Percentiles rank a stretch among this genome's conserved stretches.
phyloP scores from a whole-genome alignment of 1,140 invertebrate genomes.

The Drosophila serrata region DNA sequence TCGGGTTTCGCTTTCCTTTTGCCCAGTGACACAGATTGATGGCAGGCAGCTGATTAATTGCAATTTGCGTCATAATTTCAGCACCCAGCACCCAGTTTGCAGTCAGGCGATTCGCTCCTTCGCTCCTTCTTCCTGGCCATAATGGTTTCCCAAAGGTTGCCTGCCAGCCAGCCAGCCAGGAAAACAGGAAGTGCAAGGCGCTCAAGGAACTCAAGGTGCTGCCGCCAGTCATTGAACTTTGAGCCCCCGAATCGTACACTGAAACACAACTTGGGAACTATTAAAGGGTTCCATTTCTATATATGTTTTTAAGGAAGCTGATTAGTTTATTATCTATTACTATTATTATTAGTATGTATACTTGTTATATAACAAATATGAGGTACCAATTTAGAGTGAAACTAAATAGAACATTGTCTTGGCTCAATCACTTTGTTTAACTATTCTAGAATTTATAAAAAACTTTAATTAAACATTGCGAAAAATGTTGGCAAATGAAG shows the following conservation, averaged over 20 bases:
- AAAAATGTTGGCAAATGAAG: neutral
- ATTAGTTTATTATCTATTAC: too few species aligned
- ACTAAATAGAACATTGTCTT: neutral
- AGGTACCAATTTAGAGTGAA: too few species aligned
- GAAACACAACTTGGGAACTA: too few species aligned
- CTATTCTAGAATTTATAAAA: neutral
- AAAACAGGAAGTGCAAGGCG: conserved; percentile 67
- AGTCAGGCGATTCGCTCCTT: neutral
- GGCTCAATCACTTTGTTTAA: neutral
- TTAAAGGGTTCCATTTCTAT: too few species aligned
- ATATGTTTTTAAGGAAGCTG: too few species aligned
- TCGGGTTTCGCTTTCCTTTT: conserved; percentile 77
- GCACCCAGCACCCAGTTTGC: conserved; percentile 15
- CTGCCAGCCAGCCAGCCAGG: conserved; percentile 1
- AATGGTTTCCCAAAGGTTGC: conserved; percentile 56
- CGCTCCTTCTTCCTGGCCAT: conserved; percentile 18
- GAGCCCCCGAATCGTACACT: neutral
- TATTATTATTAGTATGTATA: too few species aligned
- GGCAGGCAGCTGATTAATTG: conserved; percentile 48
- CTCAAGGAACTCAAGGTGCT: conserved; percentile 57
- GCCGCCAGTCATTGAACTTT: conserved; percentile 62
- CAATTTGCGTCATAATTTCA: conserved; percentile 51
- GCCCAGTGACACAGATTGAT: conserved; percentile 78
- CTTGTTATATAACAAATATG: too few species aligned
- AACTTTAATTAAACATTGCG: neutral